phyloP scores from a whole-genome alignment of 2,888 invertebrate species.

The Aproaerema taeniolella region DNA sequence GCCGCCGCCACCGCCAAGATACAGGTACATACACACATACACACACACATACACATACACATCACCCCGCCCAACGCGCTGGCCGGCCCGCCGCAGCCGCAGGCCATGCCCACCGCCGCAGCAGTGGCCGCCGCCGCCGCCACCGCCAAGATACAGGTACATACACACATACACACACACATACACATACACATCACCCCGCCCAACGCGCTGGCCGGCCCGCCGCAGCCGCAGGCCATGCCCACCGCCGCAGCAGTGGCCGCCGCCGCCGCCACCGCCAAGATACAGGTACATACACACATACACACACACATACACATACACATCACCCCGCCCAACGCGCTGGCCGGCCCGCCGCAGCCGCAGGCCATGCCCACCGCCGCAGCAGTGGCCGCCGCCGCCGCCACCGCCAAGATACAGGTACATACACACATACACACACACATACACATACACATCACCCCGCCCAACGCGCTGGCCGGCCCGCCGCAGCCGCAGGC shows the following conservation, averaged over 20 bases:
- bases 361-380: conserved; percentile 91
- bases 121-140: conserved; percentile 81
- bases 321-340: conserved; percentile 97
- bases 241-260: conserved; percentile 86
- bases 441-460: too few species aligned
- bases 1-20: conserved; percentile 94
- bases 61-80: conserved; percentile 98
- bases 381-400: conserved; percentile 81
- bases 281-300: too few species aligned
- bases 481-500: conserved; percentile 88
- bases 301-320: too few species aligned
- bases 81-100: conserved; percentile 86
- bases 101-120: conserved; percentile 92
- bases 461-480: conserved; percentile 95
- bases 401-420: conserved; percentile 91
- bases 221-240: conserved; percentile 87
- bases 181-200: too few species aligned
- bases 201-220: conserved; percentile 93
- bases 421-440: too few species aligned
- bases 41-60: too few species aligned
- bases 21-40: too few species aligned
- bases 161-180: too few species aligned
- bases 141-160: conserved; percentile 91
- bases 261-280: conserved; percentile 88
- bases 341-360: conserved; percentile 86